Conservation (phyloP, 2,113 vertebrate species). For the Rhegmatorhina hoffmannsi region DNA sequence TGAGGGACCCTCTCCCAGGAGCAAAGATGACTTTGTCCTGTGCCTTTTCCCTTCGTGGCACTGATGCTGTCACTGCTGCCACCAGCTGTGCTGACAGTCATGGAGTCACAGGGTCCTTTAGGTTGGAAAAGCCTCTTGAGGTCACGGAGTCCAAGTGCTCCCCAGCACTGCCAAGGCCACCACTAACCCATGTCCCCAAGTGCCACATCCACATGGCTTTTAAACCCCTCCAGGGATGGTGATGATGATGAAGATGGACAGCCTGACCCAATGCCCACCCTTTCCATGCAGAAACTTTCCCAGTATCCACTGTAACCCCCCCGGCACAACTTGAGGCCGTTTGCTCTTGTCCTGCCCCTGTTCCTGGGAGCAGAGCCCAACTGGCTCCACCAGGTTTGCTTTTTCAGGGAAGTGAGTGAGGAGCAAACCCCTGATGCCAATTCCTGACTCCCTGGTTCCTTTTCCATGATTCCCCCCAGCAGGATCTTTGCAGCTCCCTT, state of each 20-base stretch:
- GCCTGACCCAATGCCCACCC: background rate
- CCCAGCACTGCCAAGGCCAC: background rate
- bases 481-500: background rate
- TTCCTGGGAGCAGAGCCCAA: background rate
- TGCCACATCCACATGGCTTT: background rate
- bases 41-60: background rate
- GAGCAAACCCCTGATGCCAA: background rate
- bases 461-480: background rate
- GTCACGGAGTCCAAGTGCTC: rapidly evolving
- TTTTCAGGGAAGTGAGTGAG: background rate
- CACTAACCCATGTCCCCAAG: background rate
- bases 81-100: background rate
- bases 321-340: background rate
- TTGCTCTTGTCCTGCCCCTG: background rate
- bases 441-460: background rate
- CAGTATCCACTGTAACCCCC: background rate
- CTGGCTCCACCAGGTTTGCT: background rate
- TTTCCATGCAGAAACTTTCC: background rate
- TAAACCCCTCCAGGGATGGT: background rate
- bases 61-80: background rate
- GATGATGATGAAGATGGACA: too few species aligned
- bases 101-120: background rate
- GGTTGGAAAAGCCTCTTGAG: background rate
- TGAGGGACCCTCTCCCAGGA: background rate
- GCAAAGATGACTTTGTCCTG: background rate